Evolutionary conservation across 1,140 invertebrate species (phyloP), one percentile per base, ranked within the genome.

Genomic region (Drosophila neocordata): DNA sequence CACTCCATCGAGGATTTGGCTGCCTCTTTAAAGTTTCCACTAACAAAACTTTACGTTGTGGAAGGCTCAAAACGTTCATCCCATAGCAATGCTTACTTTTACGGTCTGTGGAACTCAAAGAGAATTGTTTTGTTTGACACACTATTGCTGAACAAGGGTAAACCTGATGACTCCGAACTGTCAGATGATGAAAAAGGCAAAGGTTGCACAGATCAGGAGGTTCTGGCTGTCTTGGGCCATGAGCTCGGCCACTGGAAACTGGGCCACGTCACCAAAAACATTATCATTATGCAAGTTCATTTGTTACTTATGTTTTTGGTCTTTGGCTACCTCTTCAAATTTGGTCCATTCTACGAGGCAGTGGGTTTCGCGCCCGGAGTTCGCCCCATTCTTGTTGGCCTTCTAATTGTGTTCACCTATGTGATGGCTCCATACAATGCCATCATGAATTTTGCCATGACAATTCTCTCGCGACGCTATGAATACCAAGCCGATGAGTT

Each of bases 91-190:
- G 98, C 98, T 9, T 99, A 99, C 91, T 97, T 99, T 85, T 99
- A 98, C 92, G 99, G 99, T 3, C 96, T 99, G 75, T 98, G 97
- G 93, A 99, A 99, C 81, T 96, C 97, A 55, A 99, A 99, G 90
- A 94, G 98, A 65, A 99, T 99, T 91, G 99, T 99, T n/a, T 93
- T 99, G 3, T 99, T 98, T 93, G 99, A 99, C 92, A 99, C 99
- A 4, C 92, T 99, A 34, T 91, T 77, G 66, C 81, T 80, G 59
- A 92, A 77, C 79, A 92, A 76, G 84, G 92, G 81, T 58, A 88
- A 87, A 15, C 7, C 75, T 1, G 91, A 92, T 34, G 91, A 93
- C 52, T 82, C 91, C 2, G 87, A 90, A 4, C 35, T 91, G 8
- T 78, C 89, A 15, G 92, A 93, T 37, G 90, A 92, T 15, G 92